phyloP scores from a whole-genome alignment of 64 coral and sea anemone species.

The Montipora sp. region DNA sequence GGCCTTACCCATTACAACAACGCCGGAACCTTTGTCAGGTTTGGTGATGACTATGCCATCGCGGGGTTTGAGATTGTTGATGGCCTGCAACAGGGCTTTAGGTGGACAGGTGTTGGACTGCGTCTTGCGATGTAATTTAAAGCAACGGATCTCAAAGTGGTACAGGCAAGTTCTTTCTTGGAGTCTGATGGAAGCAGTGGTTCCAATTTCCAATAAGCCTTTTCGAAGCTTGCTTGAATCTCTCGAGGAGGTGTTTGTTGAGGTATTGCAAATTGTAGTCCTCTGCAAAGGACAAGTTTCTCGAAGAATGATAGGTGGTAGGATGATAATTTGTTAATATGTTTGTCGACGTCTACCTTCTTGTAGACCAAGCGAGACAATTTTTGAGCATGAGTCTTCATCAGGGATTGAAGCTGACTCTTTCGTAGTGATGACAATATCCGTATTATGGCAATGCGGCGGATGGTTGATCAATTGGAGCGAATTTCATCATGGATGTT shows the following conservation, averaged over 20 bases:
- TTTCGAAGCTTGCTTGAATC: slow-evolving; percentile 55
- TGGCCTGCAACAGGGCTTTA: slow-evolving; percentile 1
- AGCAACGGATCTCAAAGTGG: slow-evolving; percentile 37
- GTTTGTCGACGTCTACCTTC: slow-evolving; percentile 43
- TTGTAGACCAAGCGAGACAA: slow-evolving; percentile 25
- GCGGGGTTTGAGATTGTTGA: not conserved
- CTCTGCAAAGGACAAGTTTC: too few relatives aligned
- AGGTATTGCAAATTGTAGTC: too few relatives aligned
- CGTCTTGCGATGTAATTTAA: slow-evolving; percentile 48
- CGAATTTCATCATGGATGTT: slow-evolving; percentile 11
- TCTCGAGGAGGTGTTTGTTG: too few relatives aligned
- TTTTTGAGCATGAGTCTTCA: not conserved
- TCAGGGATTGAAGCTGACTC: not conserved
- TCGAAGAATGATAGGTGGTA: slow-evolving; percentile 32
- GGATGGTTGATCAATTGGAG: not conserved
- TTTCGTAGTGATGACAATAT: not conserved
- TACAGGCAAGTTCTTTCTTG: slow-evolving; percentile 41
- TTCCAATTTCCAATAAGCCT: slow-evolving; percentile 39
- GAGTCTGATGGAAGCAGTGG: slow-evolving; percentile 7
- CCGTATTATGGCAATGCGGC: not conserved
- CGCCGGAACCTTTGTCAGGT: not conserved
- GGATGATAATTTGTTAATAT: slow-evolving; percentile 36
- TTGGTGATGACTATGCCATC: not conserved
- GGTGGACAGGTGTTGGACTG: not conserved
- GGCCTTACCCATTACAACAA: not conserved